These are phyloP conservation scores for Taenaris catops DNA, from an alignment of 2,888 invertebrate species.

Conservation along the genomic window DNA sequence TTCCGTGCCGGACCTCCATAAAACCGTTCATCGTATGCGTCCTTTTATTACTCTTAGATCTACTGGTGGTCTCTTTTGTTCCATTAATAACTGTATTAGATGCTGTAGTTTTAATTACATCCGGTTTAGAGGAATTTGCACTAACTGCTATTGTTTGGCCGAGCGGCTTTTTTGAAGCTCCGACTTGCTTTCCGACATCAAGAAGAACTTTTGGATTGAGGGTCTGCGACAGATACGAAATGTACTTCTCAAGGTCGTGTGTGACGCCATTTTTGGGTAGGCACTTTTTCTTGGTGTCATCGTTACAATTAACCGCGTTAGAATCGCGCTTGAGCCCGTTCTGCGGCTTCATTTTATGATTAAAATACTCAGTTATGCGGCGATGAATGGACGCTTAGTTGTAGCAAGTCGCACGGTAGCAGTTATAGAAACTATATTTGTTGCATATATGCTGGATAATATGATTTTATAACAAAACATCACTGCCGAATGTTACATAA, in stretches of 20 bases:
- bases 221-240: conserved; percentile 69
- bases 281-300: conserved; percentile 67
- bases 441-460: too few relatives aligned
- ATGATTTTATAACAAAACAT: too few relatives aligned
- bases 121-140: conserved; percentile 40
- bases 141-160: conserved; percentile 30
- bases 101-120: conserved; percentile 43
- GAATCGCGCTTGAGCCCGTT: conserved; percentile 71
- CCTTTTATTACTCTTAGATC: conserved; percentile 46
- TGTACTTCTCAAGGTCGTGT: conserved; percentile 70
- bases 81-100: conserved; percentile 40
- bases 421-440: too few relatives aligned
- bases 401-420: too few relatives aligned
- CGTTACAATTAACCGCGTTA: conserved; percentile 34
- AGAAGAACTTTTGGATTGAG: conserved; percentile 68
- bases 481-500: too few relatives aligned
- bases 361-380: conserved; percentile 92
- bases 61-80: conserved; percentile 45
- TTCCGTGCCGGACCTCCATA: conserved; percentile 47
- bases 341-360: conserved; percentile 88
- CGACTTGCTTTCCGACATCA: conserved; percentile 58
- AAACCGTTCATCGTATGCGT: conserved; percentile 58
- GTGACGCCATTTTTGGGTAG: conserved; percentile 67
- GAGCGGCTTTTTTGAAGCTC: conserved; percentile 28
- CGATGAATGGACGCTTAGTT: conserved; percentile 83